phyloP scores from a whole-genome alignment of 2,888 invertebrate genomes.

The Lymantria dispar region DNA sequence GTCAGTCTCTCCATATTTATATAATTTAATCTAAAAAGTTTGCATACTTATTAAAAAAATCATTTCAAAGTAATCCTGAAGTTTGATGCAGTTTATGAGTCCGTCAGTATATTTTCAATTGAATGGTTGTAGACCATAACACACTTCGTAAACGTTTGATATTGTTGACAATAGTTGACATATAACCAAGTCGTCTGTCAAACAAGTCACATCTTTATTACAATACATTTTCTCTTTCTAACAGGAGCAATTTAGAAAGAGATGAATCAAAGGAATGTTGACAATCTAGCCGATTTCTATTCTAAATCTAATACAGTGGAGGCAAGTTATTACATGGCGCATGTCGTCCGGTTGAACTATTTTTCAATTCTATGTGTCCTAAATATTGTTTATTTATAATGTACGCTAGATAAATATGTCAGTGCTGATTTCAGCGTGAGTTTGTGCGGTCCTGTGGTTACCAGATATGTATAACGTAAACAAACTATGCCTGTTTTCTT shows the following conservation, averaged over 20 bases:
- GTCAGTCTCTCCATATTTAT: too few species aligned
- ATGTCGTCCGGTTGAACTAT: constrained; percentile 37
- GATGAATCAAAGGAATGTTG: constrained; percentile 12
- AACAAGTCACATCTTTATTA: constrained; percentile 5
- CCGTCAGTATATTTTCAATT: too few species aligned
- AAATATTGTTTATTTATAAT: constrained; percentile 67
- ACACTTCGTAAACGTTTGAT: constrained; percentile 11
- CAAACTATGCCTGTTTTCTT: constrained; percentile 72
- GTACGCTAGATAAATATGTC: constrained; percentile 56
- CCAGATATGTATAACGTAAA: constrained; percentile 73
- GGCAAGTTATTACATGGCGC: constrained; percentile 33
- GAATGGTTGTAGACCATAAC: background rate
- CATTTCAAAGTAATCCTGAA: too few species aligned
- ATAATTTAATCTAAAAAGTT: too few species aligned
- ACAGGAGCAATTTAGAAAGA: constrained; percentile 6
- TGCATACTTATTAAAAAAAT: too few species aligned
- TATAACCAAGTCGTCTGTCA: constrained; percentile 1
- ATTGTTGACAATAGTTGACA: constrained; percentile 13
- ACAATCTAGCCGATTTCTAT: constrained; percentile 14
- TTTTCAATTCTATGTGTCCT: constrained; percentile 56
- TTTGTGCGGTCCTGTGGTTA: constrained; percentile 37
- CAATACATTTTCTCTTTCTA: constrained; percentile 10
- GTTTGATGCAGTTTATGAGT: too few species aligned
- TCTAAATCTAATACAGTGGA: constrained; percentile 3
- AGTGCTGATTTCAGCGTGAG: constrained; percentile 54